Base-by-base conservation (phyloP, 2,797 vertebrate species). In the Callimico goeldii region DNA sequence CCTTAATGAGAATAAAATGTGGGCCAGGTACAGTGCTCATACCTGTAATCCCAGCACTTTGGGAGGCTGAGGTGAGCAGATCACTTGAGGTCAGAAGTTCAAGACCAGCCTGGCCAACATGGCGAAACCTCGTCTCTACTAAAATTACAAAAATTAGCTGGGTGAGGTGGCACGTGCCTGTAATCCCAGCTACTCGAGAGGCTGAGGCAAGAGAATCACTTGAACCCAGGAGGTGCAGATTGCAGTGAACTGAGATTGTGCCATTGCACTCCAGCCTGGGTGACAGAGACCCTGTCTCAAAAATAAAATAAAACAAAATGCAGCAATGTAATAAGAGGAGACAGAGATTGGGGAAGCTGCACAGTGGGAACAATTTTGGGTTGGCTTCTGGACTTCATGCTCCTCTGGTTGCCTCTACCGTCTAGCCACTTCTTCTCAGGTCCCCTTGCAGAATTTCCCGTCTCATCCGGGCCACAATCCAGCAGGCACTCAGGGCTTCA, bases 281-380 rank as follows among this genome's bases (percentile, higher is more conserved):
- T 67, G 33, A 19, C 64, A 67, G 33, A 67, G 33, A 67, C 64
- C 33, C 30, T 67, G 7, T n/a, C 30, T 67, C 64, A 67, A 67
- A 67, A 67, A 67, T 67, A 50, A 81, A 48, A 61, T 15, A 10
- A 48, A 80, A 50, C 13, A 7, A 55, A 55, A 55, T 55, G 20
- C 7, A 20, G 58, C 0, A 30, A 36, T 0, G 22, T 0, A 2
- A 20, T 0, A 9, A 36, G 6, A 30, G 8, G 15, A 57, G 46
- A 10, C 1, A 4, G 33, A 20, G 14, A 13, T 0, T 1, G 4
- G 5, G 9, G 43, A 10, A 24, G 30, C 1, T 26, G 11, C 33
- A 43, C 0, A 0, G 7, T 1, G 14, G 15, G 48, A 7, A 1
- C 20, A 2, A 7, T 33, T 58, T 5, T 3, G 24, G 46, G 26